A percentile compares a stretch with the other conserved stretches of the same genome.
These are phyloP conservation scores for Camponotus pennsylvanicus DNA, from an alignment of 1,140 invertebrate species.

Conservation along the genomic window DNA sequence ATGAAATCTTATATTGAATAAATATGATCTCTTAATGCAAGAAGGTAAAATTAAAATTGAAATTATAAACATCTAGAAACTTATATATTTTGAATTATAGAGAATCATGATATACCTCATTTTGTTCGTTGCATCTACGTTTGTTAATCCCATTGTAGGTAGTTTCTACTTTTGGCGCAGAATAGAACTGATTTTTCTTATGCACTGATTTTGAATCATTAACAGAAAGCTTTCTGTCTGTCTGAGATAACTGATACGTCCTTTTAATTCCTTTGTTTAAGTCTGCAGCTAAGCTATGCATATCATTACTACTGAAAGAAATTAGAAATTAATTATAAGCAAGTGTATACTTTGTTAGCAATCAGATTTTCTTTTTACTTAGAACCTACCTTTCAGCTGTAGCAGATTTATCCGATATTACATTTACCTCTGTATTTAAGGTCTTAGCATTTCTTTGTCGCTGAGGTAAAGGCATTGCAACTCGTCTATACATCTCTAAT, in stretches of 20 bases:
- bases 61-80: neutral
- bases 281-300: constrained; percentile 1
- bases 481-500: constrained; percentile 76
- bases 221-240: constrained; percentile 39
- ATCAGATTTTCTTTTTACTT: neutral
- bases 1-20: neutral
- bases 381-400: constrained; percentile 3
- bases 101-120: constrained; percentile 63
- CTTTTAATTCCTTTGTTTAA: constrained; percentile 34
- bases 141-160: constrained; percentile 56
- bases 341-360: neutral
- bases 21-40: neutral
- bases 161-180: constrained; percentile 34
- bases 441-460: constrained; percentile 55
- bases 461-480: constrained; percentile 78
- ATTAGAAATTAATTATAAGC: neutral
- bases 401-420: neutral
- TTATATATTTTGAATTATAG: constrained; percentile 34
- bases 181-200: constrained; percentile 70
- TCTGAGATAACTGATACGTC: neutral
- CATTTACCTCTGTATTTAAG: neutral
- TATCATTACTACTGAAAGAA: constrained; percentile 31
- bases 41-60: too few species aligned
- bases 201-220: constrained; percentile 39
- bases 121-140: constrained; percentile 61